These are phyloP conservation scores for Hippocampus kuda DNA, from an alignment of 2,797 vertebrate species.

Conservation along the genomic window DNA sequence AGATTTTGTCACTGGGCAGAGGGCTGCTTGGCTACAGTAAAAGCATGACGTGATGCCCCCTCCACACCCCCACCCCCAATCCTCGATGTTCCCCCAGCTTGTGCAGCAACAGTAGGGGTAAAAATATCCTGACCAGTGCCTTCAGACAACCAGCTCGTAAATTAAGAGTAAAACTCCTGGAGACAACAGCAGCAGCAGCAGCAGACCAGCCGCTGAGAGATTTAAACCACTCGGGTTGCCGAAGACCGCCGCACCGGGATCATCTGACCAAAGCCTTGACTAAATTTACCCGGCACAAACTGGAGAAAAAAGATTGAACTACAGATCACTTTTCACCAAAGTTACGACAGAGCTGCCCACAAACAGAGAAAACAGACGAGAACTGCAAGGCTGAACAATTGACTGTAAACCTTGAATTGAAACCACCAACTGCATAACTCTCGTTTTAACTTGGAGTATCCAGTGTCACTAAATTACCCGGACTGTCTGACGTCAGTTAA, in stretches of 20 bases:
- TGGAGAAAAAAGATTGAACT: slow-evolving; percentile 36
- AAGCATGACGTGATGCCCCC: slow-evolving; percentile 64
- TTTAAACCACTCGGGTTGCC: slow-evolving; percentile 59
- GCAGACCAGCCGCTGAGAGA: slow-evolving; percentile 59
- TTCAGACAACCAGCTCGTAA: slow-evolving; percentile 69
- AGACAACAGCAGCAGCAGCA: slow-evolving; percentile 62
- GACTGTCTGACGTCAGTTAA: slow-evolving; percentile 18
- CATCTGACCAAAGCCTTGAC: slow-evolving; percentile 57
- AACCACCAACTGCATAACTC: not conserved
- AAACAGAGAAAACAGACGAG: not conserved
- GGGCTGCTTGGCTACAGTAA: slow-evolving; percentile 62
- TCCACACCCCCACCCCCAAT: slow-evolving; percentile 42
- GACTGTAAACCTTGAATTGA: not conserved
- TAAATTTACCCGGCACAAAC: slow-evolving; percentile 61
- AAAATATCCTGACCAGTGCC: slow-evolving; percentile 67
- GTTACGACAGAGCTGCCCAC: slow-evolving; percentile 29
- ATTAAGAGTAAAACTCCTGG: slow-evolving; percentile 65
- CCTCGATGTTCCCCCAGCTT: slow-evolving; percentile 61
- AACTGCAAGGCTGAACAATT: not conserved
- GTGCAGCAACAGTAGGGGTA: slow-evolving; percentile 72
- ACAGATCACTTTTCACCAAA: slow-evolving; percentile 47
- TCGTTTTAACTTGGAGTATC: not conserved
- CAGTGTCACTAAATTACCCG: slow-evolving; percentile 7
- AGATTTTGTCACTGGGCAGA: slow-evolving; percentile 68
- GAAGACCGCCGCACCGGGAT: slow-evolving; percentile 54